phyloP scores from a whole-genome alignment of 2,888 invertebrate species.

The Thalpophila matura region DNA sequence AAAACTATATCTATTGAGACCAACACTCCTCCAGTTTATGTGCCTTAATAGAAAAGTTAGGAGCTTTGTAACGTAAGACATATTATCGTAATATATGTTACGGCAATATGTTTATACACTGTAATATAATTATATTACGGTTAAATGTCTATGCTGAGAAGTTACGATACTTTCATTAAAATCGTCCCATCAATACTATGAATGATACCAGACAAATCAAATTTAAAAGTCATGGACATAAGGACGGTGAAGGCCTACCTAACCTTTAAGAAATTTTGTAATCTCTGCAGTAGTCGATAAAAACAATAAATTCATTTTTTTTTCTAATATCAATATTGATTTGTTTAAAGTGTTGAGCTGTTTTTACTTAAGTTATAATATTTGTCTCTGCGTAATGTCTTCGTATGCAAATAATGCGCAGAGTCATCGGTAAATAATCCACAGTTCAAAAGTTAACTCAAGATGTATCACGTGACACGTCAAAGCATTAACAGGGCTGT shows the following conservation, averaged over 20 bases:
- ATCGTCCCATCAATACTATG: slow-evolving; percentile 12
- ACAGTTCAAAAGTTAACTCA: slow-evolving; percentile 20
- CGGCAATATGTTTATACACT: too few relatives aligned
- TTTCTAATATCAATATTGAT: neutral
- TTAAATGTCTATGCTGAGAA: too few relatives aligned
- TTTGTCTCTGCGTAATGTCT: too few relatives aligned
- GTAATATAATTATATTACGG: too few relatives aligned
- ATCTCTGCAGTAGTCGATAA: slow-evolving; percentile 18
- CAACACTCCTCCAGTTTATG: neutral
- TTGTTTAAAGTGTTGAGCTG: neutral
- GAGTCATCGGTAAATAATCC: slow-evolving; percentile 34
- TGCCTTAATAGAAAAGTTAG: too few relatives aligned
- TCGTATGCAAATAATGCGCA: slow-evolving; percentile 5
- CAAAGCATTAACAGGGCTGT: slow-evolving; percentile 34
- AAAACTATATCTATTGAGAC: neutral
- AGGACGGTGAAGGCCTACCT: slow-evolving; percentile 34
- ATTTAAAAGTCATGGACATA: slow-evolving; percentile 15
- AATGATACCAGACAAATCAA: slow-evolving; percentile 7
- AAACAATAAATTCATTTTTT: slow-evolving; percentile 1
- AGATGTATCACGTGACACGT: slow-evolving; percentile 28
- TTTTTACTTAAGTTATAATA: slow-evolving; percentile 5
- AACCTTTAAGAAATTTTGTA: slow-evolving; percentile 25
- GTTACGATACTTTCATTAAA: slow-evolving; percentile 15
- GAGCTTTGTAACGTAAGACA: too few relatives aligned
- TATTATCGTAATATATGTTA: too few relatives aligned